Conservation (phyloP, 2,113 vertebrate species). For the Pleuronectes platessa region DNA sequence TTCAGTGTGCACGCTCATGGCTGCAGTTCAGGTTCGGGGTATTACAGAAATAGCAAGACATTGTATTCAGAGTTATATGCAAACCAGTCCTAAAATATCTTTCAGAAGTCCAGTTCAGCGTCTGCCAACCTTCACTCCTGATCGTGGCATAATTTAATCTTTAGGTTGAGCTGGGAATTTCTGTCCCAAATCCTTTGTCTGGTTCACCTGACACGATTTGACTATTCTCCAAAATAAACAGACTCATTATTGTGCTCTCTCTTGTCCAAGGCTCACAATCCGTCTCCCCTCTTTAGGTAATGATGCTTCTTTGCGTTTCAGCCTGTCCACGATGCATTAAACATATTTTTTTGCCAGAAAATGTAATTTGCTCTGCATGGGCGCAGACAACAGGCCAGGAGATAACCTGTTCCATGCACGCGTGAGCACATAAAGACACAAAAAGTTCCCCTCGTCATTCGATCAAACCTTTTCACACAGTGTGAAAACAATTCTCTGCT, state of each 20-base stretch:
- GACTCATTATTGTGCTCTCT: constrained; percentile 35
- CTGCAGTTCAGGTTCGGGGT: constrained; percentile 51
- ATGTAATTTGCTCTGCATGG: constrained; percentile 37
- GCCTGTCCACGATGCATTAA: constrained; percentile 26
- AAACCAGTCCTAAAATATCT: constrained; percentile 64
- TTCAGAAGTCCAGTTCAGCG: constrained; percentile 48
- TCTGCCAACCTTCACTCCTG: constrained; percentile 68
- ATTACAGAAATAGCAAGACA: constrained; percentile 28
- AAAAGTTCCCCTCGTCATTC: constrained; percentile 10
- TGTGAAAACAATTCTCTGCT: constrained; percentile 36
- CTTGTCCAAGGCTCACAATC: constrained; percentile 37
- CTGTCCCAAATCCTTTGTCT: constrained; percentile 58
- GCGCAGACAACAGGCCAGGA: constrained; percentile 31
- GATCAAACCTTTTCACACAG: constrained; percentile 25
- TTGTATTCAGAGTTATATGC: constrained; percentile 50
- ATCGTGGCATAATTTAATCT: constrained; percentile 72
- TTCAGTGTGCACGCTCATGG: constrained; percentile 39
- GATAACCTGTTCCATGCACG: constrained; percentile 34
- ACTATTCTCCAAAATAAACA: constrained; percentile 54
- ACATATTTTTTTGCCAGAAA: constrained; percentile 49
- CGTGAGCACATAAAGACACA: constrained; percentile 18
- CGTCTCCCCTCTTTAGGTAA: constrained; percentile 52
- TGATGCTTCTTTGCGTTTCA: constrained; percentile 41
- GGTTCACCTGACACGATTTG: constrained; percentile 59
- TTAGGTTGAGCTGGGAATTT: constrained; percentile 53